These are phyloP conservation scores for Drosophila tsacasi DNA, from an alignment of 1,140 invertebrate species.

Conservation along the genomic window DNA sequence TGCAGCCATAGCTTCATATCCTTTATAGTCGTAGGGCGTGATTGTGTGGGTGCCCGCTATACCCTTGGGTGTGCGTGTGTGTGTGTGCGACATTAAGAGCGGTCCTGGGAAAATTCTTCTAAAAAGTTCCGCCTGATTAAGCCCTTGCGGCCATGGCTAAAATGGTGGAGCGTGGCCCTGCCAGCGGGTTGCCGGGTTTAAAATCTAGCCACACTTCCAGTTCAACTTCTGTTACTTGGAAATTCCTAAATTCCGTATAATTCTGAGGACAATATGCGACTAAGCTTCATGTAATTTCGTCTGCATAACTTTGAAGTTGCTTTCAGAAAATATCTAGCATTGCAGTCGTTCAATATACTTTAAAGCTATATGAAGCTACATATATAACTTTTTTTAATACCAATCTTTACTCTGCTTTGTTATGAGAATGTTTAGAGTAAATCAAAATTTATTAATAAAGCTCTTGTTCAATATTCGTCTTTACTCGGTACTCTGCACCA, in stretches of 20 bases:
- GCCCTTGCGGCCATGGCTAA: slow-evolving; percentile 46
- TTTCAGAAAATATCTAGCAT: background rate
- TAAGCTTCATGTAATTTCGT: background rate
- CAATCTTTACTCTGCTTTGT: background rate
- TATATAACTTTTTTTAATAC: too few relatives aligned
- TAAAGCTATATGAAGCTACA: too few relatives aligned
- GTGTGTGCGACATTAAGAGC: slow-evolving; percentile 32
- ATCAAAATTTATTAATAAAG: too few relatives aligned
- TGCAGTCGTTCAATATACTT: too few relatives aligned
- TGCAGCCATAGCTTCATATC: slow-evolving; percentile 13
- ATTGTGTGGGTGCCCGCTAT: slow-evolving; percentile 2
- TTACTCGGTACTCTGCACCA: too few relatives aligned
- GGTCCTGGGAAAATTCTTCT: slow-evolving; percentile 40
- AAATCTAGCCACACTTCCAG: slow-evolving; percentile 1
- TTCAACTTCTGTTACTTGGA: background rate
- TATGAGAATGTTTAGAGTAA: background rate
- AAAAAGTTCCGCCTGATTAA: slow-evolving; percentile 63
- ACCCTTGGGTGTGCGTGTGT: slow-evolving; percentile 7
- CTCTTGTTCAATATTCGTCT: too few relatives aligned
- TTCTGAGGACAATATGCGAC: background rate
- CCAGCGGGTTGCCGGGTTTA: slow-evolving; percentile 1
- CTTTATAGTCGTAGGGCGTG: slow-evolving; percentile 15
- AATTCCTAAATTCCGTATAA: background rate
- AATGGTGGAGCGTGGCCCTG: slow-evolving; percentile 4
- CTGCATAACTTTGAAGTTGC: slow-evolving; percentile 3